Evolutionary conservation across 2,113 vertebrate species (phyloP).

Genomic region (Paralichthys olivaceus): DNA sequence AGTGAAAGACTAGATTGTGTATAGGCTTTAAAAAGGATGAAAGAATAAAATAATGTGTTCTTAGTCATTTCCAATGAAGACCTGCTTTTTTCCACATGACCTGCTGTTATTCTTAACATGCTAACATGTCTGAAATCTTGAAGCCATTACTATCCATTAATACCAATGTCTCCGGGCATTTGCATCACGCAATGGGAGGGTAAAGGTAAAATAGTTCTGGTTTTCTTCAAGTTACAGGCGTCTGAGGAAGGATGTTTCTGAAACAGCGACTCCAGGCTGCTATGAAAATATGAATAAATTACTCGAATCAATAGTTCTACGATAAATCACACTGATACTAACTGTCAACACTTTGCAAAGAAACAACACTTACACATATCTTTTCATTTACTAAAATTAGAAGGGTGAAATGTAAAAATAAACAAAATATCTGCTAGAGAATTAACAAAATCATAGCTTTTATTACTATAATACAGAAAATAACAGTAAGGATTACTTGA

Average conservation of each 20-base stretch:
- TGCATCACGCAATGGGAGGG: constrained; percentile 11
- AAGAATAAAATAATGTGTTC: constrained; percentile 25
- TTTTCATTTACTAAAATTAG: neutral
- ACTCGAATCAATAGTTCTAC: constrained; percentile 3
- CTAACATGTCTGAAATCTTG: constrained; percentile 20
- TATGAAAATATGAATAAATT: constrained; percentile 21
- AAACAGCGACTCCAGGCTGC: constrained; percentile 1
- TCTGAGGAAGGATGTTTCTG: neutral
- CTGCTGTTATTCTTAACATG: constrained; percentile 32
- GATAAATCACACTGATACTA: neutral
- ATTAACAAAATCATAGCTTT: too few relatives aligned
- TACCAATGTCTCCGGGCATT: constrained; percentile 5
- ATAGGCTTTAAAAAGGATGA: constrained; percentile 31
- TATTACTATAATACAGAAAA: too few relatives aligned
- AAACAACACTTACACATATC: neutral
- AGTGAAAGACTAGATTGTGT: constrained; percentile 35
- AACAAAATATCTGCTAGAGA: too few relatives aligned
- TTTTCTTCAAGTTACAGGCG: neutral
- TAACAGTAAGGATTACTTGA: too few relatives aligned
- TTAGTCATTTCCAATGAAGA: constrained; percentile 9
- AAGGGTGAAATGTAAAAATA: too few relatives aligned
- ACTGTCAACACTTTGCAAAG: too few relatives aligned
- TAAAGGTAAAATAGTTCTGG: constrained; percentile 12
- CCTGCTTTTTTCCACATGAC: neutral
- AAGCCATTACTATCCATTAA: constrained; percentile 43